phyloP scores from a whole-genome alignment of 2,113 vertebrate species.

The Ceuthmochares aereus region DNA sequence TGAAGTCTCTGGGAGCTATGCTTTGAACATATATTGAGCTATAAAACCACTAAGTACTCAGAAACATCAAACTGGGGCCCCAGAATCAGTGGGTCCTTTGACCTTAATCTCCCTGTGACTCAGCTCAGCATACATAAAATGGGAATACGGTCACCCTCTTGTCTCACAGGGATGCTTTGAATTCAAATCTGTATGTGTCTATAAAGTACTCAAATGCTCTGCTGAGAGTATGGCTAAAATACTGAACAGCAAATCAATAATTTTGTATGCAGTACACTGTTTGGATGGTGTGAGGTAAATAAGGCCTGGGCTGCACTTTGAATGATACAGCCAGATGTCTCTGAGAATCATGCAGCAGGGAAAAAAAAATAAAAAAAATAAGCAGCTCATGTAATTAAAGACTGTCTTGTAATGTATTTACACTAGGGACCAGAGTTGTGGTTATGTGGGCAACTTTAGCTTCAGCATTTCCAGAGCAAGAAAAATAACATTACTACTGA shows the following conservation, averaged over 20 bases:
- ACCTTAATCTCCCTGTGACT: constrained; percentile 57
- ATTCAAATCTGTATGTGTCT: background rate
- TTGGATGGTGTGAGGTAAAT: background rate
- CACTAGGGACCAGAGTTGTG: constrained; percentile 2
- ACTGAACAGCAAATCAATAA: background rate
- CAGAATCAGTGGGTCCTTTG: constrained; percentile 42
- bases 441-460: constrained; percentile 44
- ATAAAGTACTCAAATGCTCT: background rate
- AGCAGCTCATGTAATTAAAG: constrained; percentile 49
- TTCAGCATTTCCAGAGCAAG: constrained; percentile 31
- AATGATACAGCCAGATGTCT: constrained; percentile 27
- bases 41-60: constrained; percentile 56
- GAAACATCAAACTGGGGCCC: constrained; percentile 31
- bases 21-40: constrained; percentile 56
- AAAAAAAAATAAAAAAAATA: too few species aligned
- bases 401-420: constrained; percentile 48
- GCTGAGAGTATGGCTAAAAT: background rate
- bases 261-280: constrained; percentile 15
- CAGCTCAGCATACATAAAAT: constrained; percentile 37
- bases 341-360: background rate
- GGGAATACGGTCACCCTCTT: background rate
- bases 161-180: background rate
- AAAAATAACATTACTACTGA: constrained; percentile 51
- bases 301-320: constrained; percentile 4
- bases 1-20: constrained; percentile 61